Percentiles rank a stretch among this genome's conserved stretches.
These are phyloP conservation scores for Platycheirus rosarum DNA, from an alignment of 2,888 invertebrate genomes.

Conservation along the genomic window DNA sequence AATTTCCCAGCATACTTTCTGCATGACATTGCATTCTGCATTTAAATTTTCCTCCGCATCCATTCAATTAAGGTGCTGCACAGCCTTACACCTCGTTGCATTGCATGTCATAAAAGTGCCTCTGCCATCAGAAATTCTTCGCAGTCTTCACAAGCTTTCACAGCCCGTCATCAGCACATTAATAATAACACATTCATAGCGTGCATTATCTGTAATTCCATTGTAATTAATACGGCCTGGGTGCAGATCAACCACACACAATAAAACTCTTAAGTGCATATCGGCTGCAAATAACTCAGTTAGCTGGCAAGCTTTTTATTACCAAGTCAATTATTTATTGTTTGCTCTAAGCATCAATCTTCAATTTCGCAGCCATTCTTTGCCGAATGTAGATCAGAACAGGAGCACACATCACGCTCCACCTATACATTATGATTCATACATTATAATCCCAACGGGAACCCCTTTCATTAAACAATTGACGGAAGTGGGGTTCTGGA, in stretches of 20 bases:
- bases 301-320: constrained; percentile 7
- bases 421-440: background rate
- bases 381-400: constrained; percentile 41
- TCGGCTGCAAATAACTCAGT: background rate
- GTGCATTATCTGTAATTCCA: constrained; percentile 18
- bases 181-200: constrained; percentile 17
- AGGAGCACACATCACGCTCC: constrained; percentile 5
- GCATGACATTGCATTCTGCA: constrained; percentile 3
- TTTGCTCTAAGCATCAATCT: constrained; percentile 46
- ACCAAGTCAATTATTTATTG: constrained; percentile 56
- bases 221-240: constrained; percentile 15
- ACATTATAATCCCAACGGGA: background rate
- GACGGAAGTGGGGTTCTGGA: constrained; percentile 58
- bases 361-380: constrained; percentile 1
- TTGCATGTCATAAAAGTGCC: background rate
- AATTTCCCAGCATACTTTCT: constrained; percentile 13
- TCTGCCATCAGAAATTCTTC: constrained; percentile 5
- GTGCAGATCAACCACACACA: constrained; percentile 10
- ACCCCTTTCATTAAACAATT: constrained; percentile 42
- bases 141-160: constrained; percentile 19
- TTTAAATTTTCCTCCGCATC: background rate
- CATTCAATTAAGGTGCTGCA: background rate
- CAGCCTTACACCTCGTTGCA: no score
- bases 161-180: no score
- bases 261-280: constrained; percentile 12